Percentiles rank a stretch among this genome's conserved stretches.
Evolutionary conservation across 2,797 vertebrate species (phyloP).

Genomic region (Tolypeutes matacus): DNA sequence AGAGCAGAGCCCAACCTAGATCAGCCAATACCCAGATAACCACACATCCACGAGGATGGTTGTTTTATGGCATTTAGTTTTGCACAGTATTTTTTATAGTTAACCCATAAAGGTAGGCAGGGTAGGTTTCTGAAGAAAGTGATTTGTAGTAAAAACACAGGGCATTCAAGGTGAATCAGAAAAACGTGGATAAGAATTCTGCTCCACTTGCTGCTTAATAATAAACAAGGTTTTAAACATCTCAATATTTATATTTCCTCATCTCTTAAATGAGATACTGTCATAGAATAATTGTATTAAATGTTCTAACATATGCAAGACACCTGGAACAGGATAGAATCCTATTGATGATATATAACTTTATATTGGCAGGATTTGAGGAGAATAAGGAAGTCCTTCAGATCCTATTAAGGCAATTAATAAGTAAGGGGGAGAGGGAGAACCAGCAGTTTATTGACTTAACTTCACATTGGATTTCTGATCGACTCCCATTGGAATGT

Average conservation of each 20-base stretch:
- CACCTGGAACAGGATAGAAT: neutral
- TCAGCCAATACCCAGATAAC: neutral
- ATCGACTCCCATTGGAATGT: conserved; percentile 39
- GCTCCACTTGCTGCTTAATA: neutral
- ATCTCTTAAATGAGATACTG: neutral
- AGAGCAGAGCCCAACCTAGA: neutral
- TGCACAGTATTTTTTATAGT: neutral
- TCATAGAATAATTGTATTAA: neutral
- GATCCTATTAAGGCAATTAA: conserved; percentile 1
- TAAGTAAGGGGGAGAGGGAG: conserved; percentile 16
- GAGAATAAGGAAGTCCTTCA: neutral
- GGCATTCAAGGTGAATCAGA: neutral
- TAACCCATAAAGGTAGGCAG: neutral
- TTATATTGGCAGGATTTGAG: conserved; percentile 22
- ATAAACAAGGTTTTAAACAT: neutral
- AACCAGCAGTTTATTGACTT: conserved; percentile 61
- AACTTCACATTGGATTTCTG: conserved; percentile 56
- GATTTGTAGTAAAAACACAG: neutral
- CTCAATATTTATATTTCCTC: neutral
- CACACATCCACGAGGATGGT: neutral
- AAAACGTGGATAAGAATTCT: neutral
- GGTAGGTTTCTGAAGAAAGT: neutral
- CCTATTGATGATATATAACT: neutral
- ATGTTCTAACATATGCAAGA: neutral
- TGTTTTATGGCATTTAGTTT: neutral